phyloP scores from a whole-genome alignment of 2,888 invertebrate species.

The Drosophila infuscata region DNA sequence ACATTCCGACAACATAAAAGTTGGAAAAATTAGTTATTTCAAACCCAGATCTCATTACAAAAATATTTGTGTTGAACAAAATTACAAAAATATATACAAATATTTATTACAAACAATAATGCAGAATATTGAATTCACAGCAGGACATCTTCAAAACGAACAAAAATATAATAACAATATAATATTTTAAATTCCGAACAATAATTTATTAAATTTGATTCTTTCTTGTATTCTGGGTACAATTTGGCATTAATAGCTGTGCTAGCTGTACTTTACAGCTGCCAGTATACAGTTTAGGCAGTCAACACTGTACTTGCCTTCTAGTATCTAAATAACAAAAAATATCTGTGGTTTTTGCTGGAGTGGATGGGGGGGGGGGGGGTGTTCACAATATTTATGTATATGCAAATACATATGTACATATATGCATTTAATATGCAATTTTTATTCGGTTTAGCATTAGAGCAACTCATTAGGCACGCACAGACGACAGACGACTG shows the following conservation, averaged over 20 bases:
- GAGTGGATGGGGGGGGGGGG: background rate
- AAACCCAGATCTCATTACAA: background rate
- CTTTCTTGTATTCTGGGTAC: background rate
- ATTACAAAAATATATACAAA: background rate
- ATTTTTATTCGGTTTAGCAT: conserved; percentile 62
- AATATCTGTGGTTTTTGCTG: conserved; percentile 21
- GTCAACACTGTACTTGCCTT: conserved; percentile 31
- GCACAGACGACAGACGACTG: conserved; percentile 62
- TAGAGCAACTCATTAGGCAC: conserved; percentile 76
- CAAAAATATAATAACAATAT: background rate
- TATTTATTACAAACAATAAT: too few species aligned
- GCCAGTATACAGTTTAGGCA: background rate
- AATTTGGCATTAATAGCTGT: too few species aligned
- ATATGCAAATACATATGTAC: conserved; percentile 36
- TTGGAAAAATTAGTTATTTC: background rate
- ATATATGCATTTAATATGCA: conserved; percentile 22
- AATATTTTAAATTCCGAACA: background rate
- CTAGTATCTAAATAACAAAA: conserved; percentile 24
- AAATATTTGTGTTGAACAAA: background rate
- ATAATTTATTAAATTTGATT: background rate
- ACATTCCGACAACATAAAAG: background rate
- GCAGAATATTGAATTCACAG: background rate
- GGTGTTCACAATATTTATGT: conserved; percentile 40
- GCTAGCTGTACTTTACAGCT: background rate
- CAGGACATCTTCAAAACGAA: background rate